Conservation (phyloP, 1,140 invertebrate species). For the Procambarus clarkii region DNA sequence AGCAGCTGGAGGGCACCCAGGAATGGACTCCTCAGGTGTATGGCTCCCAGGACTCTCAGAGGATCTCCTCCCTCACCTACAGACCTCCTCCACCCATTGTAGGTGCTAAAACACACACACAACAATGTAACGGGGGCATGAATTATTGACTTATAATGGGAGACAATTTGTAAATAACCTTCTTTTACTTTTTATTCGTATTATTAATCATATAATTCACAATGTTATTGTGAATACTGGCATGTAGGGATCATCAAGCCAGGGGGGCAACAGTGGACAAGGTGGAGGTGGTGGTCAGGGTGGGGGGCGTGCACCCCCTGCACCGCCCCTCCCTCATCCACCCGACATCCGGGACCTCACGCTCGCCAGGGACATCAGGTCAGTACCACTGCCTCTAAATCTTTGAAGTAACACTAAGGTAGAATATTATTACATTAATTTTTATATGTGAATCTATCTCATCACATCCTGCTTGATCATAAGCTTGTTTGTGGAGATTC, state of each 20-base stretch:
- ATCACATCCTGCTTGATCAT: no score
- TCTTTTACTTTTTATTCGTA: no score
- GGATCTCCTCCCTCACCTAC: not conserved
- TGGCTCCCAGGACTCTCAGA: slow-evolving; percentile 5
- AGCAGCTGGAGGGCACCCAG: slow-evolving; percentile 11
- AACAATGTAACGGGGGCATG: no score
- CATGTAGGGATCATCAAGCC: not conserved
- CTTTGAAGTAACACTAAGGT: not conserved
- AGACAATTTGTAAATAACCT: no score
- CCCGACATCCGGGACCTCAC: slow-evolving; percentile 37
- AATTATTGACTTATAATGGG: no score
- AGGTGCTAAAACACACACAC: not conserved
- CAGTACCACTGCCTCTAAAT: slow-evolving; percentile 1
- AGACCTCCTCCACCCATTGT: not conserved
- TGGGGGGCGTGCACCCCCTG: not conserved
- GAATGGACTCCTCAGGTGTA: not conserved
- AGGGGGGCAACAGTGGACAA: not conserved
- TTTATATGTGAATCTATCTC: no score
- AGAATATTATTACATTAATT: not conserved
- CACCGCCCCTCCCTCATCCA: not conserved
- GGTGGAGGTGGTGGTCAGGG: not conserved
- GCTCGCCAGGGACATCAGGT: slow-evolving; percentile 39
- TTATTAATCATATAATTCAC: no score
- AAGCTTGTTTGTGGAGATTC: no score
- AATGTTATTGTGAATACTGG: no score